phyloP scores from a whole-genome alignment of 2,113 vertebrate species.

The Pardalotus punctatus region DNA sequence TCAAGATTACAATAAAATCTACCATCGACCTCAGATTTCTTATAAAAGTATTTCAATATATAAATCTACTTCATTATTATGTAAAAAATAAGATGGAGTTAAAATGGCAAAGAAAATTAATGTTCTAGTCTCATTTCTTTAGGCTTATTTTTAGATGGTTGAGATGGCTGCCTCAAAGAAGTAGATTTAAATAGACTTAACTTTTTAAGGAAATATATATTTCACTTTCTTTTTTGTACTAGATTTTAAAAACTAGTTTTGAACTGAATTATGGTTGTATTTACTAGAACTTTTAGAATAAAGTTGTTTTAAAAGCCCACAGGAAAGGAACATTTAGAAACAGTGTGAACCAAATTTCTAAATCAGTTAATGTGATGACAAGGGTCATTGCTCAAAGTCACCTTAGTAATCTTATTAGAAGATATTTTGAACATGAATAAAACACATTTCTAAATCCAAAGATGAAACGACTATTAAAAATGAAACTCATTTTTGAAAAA shows the following conservation, averaged over 20 bases:
- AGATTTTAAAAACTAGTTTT: neutral
- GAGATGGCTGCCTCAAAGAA: neutral
- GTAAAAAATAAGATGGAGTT: neutral
- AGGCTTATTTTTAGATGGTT: neutral
- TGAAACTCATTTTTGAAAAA: slow-evolving; percentile 24
- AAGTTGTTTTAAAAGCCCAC: neutral
- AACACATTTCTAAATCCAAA: slow-evolving; percentile 34
- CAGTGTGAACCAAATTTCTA: slow-evolving; percentile 8
- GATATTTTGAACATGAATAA: slow-evolving; percentile 47
- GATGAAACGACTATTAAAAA: slow-evolving; percentile 35
- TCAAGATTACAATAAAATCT: neutral
- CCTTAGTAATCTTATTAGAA: slow-evolving; percentile 37
- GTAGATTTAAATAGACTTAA: neutral
- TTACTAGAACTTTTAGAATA: neutral
- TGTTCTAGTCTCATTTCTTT: neutral
- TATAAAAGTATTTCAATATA: neutral
- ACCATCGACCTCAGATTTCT: neutral
- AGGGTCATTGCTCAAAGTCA: slow-evolving; percentile 38
- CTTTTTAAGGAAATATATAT: neutral
- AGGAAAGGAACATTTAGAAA: slow-evolving; percentile 15
- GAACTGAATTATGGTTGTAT: neutral
- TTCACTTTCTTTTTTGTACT: neutral
- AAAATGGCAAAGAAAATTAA: neutral
- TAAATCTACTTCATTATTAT: neutral
- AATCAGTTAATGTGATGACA: slow-evolving; percentile 19